Evolutionary conservation across 2,888 invertebrate species (phyloP).

Genomic region (Heliconius cydno): DNA sequence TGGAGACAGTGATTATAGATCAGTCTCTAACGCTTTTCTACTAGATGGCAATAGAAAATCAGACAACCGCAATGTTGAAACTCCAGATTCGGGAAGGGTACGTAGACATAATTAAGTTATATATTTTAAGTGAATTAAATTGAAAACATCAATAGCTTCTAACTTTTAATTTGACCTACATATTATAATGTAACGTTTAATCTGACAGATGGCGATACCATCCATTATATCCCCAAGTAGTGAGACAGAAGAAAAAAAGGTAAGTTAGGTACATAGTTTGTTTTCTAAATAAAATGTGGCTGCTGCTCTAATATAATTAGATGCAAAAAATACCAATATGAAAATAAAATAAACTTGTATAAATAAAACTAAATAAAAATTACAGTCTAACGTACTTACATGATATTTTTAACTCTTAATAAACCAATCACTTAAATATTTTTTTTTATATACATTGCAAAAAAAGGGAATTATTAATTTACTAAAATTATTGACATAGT

Average conservation of each 20-base stretch:
- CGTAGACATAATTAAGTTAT: background rate
- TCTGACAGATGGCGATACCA: slow-evolving; percentile 50
- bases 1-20: slow-evolving; percentile 74
- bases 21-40: slow-evolving; percentile 75
- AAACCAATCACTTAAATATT: background rate
- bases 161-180: background rate
- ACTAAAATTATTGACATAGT: no score
- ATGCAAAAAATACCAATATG: background rate
- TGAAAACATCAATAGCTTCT: background rate
- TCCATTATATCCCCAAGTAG: slow-evolving; percentile 59
- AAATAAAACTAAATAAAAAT: background rate
- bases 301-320: slow-evolving; percentile 22
- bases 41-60: slow-evolving; percentile 73
- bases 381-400: background rate
- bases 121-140: background rate
- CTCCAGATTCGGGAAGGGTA: slow-evolving; percentile 76
- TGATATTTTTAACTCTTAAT: background rate
- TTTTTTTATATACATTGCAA: no score
- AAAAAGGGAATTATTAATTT: no score
- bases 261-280: slow-evolving; percentile 44
- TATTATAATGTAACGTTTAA: background rate
- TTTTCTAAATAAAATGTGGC: background rate
- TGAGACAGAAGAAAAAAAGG: slow-evolving; percentile 65
- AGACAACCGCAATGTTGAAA: slow-evolving; percentile 69
- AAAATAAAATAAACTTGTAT: background rate